These are phyloP conservation scores for Neocrepidodera transversa DNA, from an alignment of 2,888 invertebrate genomes.

Conservation along the genomic window DNA sequence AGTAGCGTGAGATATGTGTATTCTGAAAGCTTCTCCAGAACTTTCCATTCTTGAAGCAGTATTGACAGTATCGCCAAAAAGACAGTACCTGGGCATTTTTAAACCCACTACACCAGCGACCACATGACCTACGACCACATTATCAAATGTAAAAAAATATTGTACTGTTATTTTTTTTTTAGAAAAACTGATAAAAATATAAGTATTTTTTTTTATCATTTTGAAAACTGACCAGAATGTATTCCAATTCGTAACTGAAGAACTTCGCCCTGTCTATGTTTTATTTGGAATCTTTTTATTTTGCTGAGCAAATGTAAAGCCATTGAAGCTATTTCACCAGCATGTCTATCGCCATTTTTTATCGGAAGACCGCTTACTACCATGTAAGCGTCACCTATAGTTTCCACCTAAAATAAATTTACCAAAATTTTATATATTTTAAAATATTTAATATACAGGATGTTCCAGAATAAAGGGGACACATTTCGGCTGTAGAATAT, in stretches of 20 bases:
- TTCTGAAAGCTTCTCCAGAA: conserved; percentile 74
- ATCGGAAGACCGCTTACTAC: conserved; percentile 81
- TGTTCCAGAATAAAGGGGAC: no score
- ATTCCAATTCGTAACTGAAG: conserved; percentile 77
- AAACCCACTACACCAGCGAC: conserved; percentile 85
- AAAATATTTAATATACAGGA: no score
- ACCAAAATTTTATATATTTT: no score
- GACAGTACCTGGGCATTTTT: conserved; percentile 84
- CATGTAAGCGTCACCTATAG: conserved; percentile 85
- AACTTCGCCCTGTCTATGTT: conserved; percentile 72
- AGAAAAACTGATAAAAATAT: no score
- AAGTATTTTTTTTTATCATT: no score
- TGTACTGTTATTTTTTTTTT: no score
- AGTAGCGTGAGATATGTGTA: conserved; percentile 79
- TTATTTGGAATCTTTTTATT: conserved; percentile 73
- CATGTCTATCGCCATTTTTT: conserved; percentile 75
- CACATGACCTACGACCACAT: conserved; percentile 76
- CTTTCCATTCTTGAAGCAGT: conserved; percentile 84
- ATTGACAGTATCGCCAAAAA: conserved; percentile 85
- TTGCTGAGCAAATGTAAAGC: conserved; percentile 76
- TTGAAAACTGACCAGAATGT: conserved; percentile 64
- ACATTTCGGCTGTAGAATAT: no score
- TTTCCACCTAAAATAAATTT: conserved; percentile 69
- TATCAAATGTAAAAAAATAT: no score
- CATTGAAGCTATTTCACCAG: conserved; percentile 80